Conservation (phyloP, 2,113 vertebrate species). For the Tyto alba region DNA sequence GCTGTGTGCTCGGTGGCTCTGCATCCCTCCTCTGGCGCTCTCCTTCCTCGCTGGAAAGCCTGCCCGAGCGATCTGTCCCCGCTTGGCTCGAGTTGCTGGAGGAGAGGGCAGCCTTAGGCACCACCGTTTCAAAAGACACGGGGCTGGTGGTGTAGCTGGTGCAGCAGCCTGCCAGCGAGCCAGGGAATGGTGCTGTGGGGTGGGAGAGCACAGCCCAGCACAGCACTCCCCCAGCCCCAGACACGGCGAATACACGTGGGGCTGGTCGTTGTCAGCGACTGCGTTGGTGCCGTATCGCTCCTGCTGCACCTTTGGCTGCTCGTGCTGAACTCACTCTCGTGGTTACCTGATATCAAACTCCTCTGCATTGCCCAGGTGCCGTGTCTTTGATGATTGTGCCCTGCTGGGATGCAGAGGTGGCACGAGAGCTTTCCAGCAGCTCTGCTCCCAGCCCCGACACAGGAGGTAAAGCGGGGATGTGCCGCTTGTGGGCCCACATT, state of each 20-base stretch:
- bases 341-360: accelerated
- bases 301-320: background rate
- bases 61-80: background rate
- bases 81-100: accelerated
- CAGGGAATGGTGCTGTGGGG: background rate
- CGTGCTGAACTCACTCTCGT: background rate
- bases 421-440: background rate
- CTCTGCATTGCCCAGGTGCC: accelerated
- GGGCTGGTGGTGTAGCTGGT: background rate
- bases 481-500: background rate
- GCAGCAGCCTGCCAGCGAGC: background rate
- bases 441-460: background rate
- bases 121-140: background rate
- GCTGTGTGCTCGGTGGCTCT: background rate
- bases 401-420: background rate
- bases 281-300: background rate
- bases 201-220: accelerated
- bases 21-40: background rate
- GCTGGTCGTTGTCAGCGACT: background rate
- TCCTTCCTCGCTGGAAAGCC: background rate
- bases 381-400: background rate
- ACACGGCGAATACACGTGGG: accelerated
- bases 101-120: background rate
- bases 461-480: background rate
- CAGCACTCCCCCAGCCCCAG: background rate